phyloP scores from a whole-genome alignment of 1,140 invertebrate species.

The Nixonia krombeini region DNA sequence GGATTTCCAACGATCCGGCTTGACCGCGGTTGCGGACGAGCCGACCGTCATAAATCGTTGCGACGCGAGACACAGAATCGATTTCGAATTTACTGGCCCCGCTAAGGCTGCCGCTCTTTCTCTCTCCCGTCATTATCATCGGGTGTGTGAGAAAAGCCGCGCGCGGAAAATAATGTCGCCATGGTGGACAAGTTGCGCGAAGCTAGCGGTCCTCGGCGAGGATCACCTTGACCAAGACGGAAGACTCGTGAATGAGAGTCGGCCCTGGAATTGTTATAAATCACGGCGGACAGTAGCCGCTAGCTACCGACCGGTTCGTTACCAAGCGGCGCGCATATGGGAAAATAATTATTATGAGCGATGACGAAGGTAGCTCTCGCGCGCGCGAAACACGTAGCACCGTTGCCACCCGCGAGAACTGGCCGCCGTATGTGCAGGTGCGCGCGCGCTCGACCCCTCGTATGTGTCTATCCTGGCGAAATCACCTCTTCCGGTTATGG shows the following conservation, averaged over 20 bases:
- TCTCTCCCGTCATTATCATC: conserved; percentile 35
- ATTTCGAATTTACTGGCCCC: conserved; percentile 26
- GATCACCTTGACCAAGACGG: conserved; percentile 55
- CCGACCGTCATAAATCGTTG: conserved; percentile 23
- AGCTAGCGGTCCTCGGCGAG: conserved; percentile 31
- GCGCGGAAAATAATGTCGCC: conserved; percentile 31
- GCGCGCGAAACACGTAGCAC: conserved; percentile 1
- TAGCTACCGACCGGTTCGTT: conserved; percentile 61
- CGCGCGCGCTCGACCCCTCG: too few relatives aligned
- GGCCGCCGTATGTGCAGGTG: too few relatives aligned
- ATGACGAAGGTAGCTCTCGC: conserved; percentile 31
- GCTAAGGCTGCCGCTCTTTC: conserved; percentile 12
- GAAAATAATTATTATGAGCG: conserved; percentile 65
- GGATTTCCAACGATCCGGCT: too few relatives aligned
- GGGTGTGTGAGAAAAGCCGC: conserved; percentile 1
- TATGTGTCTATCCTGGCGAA: conserved; percentile 32
- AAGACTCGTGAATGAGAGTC: conserved; percentile 40
- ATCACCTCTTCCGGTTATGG: conserved; percentile 46
- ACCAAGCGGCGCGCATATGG: conserved; percentile 53
- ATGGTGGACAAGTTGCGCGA: conserved; percentile 23
- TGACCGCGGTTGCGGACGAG: too few relatives aligned
- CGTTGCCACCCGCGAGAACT: conserved; percentile 45
- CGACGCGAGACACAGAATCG: conserved; percentile 10
- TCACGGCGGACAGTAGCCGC: conserved; percentile 61
- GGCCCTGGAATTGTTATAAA: conserved; percentile 60